Evolutionary conservation across 2,113 vertebrate genomes (phyloP), one percentile per base, ranked within the genome.

Genomic region (Lepus americanus): DNA sequence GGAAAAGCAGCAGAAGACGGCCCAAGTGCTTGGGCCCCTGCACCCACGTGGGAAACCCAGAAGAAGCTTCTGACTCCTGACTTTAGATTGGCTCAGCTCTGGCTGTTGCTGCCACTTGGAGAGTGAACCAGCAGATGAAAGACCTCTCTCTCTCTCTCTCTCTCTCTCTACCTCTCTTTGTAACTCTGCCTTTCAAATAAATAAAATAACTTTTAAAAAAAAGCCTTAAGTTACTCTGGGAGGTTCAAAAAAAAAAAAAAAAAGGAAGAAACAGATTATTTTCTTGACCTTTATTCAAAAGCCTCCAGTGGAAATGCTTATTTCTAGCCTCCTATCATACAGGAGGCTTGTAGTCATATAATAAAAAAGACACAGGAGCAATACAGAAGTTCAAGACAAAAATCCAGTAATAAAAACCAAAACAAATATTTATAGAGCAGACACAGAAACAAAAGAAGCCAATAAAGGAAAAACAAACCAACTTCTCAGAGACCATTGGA

Each of bases 231-330:
- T 59, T 59, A 59, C 19, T 59, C 31, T 81, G 33, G 61, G 22
- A 94, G 39, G 14, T 27, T 81, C 27, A 55, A 77, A 84, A 80
- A 69, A 19, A 88, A 25, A 5, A 90, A 89, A 77, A 84, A 80
- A 69, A 19, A 88, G 25, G 5, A 90, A 89, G 14, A 63, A 82
- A 87, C 2, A 51, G 1, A 51, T 31, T 9, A 78, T 82, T 72
- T 70, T 86, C 27, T 88, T 76, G 44, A 61, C 9, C 4, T 44
- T 19, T 92, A 51, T 72, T 87, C 59, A 84, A n/a, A 95, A 81
- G 76, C 1, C 1, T 12, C 33, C 27, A 59, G 29, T 59, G 36
- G 12, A 94, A 72, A 89, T 88, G 78, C 9, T 91, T 74, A 90
- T 51, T 73, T 86, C 31, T 17, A 89, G 53, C 31, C 33, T 61